Evolutionary conservation across 2,113 vertebrate species (phyloP).

Genomic region (Abramis brama): DNA sequence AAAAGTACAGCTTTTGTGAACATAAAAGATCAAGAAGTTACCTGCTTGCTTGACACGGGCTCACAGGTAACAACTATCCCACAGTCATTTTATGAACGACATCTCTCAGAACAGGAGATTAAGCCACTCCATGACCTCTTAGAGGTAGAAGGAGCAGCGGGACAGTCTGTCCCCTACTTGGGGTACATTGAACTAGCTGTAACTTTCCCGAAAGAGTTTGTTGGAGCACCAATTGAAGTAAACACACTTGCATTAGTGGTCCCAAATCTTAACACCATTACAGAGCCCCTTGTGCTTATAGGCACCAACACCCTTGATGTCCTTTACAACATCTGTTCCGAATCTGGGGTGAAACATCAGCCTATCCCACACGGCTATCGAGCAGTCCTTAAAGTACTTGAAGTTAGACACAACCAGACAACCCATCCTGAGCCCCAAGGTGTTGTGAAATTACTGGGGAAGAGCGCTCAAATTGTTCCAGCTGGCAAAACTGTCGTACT

Average conservation of each 20-base stretch:
- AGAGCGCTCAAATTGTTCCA: neutral
- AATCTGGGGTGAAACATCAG: neutral
- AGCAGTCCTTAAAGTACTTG: neutral
- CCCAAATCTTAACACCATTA: neutral
- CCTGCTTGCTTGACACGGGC: neutral
- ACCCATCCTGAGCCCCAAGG: neutral
- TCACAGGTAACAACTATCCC: neutral
- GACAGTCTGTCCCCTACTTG: neutral
- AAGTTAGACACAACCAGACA: neutral
- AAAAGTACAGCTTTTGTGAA: neutral
- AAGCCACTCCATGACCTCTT: neutral
- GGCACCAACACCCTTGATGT: neutral
- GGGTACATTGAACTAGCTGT: neutral
- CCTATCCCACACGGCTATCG: neutral
- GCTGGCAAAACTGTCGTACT: neutral
- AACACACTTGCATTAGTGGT: neutral
- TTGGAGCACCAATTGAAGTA: neutral
- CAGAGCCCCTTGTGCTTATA: neutral
- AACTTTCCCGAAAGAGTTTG: neutral
- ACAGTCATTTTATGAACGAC: neutral
- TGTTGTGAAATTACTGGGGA: neutral
- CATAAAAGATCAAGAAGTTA: neutral
- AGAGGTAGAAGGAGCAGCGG: neutral
- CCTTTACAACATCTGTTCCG: neutral
- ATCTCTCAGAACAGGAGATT: neutral